Evolutionary conservation across 2,797 vertebrate genomes (phyloP), one percentile per base, ranked within the genome.

Genomic region (Sylvilagus floridanus): DNA sequence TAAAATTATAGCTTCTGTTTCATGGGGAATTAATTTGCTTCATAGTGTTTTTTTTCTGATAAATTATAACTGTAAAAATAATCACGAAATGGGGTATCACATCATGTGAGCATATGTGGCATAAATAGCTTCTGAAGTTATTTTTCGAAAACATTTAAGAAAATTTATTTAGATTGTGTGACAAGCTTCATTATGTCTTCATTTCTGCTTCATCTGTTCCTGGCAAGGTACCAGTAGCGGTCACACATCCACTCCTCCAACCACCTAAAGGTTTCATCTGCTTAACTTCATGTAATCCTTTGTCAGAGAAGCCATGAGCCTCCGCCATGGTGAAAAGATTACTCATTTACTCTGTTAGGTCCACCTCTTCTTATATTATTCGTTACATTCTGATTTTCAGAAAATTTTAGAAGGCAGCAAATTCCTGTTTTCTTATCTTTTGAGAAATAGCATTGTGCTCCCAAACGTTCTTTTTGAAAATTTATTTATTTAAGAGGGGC

Each of bases 161-260:
- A 84, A 57, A 6, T 83, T 82, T 77, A 54, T 89, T 91, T 79
- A 90, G 89, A 81, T 52, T 90, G 24, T 85, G 68, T 82, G 62
- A 81, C 85, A 85, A 90, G 22, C 14, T 81, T 81, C 73, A 72
- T 91, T 75, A 65, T 65, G 12, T n/a, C 5, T 50, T 21, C 50
- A 35, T 50, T 24, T 71, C 88, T 65, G n/a, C 42, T 86, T 83
- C 16, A 7, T 68, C 87, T 87, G 5, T 92, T 90, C 24, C 66
- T 77, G 32, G 32, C 76, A 76, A n/a, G 32, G 63, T 19, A 68
- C 75, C 12, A 68, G 1, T 30, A 32, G 47, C 52, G 28, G 26
- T 75, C 32, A 16, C 10, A 57, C 1, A 37, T 73, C 30, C 24
- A n/a, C 0, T n/a, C 4, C 52, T 42, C 13, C 7, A 19, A 5